phyloP scores from a whole-genome alignment of 2,797 vertebrate genomes.

The Sebastes paucispinis region DNA sequence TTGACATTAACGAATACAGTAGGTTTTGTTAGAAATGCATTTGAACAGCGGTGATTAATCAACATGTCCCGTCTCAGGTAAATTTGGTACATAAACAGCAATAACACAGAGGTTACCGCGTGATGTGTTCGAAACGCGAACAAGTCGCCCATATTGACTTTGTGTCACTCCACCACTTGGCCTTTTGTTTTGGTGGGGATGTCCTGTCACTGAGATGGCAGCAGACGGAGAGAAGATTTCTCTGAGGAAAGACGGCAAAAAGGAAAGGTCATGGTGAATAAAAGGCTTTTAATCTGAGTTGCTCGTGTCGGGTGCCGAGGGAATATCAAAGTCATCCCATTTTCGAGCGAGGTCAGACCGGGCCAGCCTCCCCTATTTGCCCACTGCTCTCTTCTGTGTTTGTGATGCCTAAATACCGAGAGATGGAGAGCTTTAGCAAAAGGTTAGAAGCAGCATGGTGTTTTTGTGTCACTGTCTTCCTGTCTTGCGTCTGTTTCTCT shows the following conservation, averaged over 20 bases:
- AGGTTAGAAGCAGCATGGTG: slow-evolving; percentile 58
- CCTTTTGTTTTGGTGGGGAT: slow-evolving; percentile 81
- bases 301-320: slow-evolving; percentile 68
- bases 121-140: slow-evolving; percentile 68
- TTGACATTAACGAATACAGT: slow-evolving; percentile 32
- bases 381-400: slow-evolving; percentile 51
- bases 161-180: slow-evolving; percentile 80
- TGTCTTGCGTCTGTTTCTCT: background rate
- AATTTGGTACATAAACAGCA: slow-evolving; percentile 43
- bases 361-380: slow-evolving; percentile 59
- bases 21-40: slow-evolving; percentile 19
- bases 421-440: slow-evolving; percentile 61
- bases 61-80: slow-evolving; percentile 18
- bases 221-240: slow-evolving; percentile 70
- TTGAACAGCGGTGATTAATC: slow-evolving; percentile 36
- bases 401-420: slow-evolving; percentile 65
- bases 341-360: slow-evolving; percentile 68
- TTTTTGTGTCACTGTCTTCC: slow-evolving; percentile 30
- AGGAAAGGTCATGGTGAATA: slow-evolving; percentile 83
- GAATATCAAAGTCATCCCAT: slow-evolving; percentile 82
- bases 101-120: slow-evolving; percentile 66
- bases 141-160: slow-evolving; percentile 79
- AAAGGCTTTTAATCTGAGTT: slow-evolving; percentile 80
- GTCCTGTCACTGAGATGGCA: slow-evolving; percentile 69
- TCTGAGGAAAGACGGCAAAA: slow-evolving; percentile 71